Percentiles rank a stretch among this genome's conserved stretches.
phyloP scores from a whole-genome alignment of 2,797 vertebrate species.

The Hapalemur alaotrensis region DNA sequence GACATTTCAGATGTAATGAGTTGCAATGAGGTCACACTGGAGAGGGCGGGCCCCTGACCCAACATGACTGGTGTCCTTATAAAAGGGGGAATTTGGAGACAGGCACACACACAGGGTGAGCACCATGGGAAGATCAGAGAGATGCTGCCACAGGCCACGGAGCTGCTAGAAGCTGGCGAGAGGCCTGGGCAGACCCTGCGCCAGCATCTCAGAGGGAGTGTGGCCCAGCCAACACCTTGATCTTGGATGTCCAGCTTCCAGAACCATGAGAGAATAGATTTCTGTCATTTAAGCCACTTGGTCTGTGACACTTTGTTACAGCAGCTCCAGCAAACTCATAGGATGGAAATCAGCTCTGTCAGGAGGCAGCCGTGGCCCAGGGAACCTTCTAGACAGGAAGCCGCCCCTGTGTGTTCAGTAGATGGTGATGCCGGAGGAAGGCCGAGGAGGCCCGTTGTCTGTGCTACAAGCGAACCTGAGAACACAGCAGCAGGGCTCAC shows the following conservation, averaged over 20 bases:
- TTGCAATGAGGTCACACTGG: background rate
- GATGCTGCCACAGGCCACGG: accelerated
- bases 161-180: background rate
- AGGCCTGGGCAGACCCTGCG: background rate
- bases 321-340: no score
- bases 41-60: background rate
- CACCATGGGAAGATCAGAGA: background rate
- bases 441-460: no score
- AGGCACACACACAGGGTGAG: background rate
- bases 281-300: background rate
- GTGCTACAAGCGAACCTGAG: no score
- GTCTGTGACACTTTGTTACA: no score
- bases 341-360: no score
- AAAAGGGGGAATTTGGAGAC: background rate
- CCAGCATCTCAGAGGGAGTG: background rate
- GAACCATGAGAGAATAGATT: accelerated
- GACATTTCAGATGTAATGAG: background rate
- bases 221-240: no score
- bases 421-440: no score
- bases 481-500: no score
- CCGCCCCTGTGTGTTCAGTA: no score
- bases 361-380: no score
- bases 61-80: background rate
- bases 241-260: background rate
- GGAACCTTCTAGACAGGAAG: no score